Evolutionary conservation across 2,888 invertebrate species (phyloP).

Genomic region (Phymatocera aterrima): DNA sequence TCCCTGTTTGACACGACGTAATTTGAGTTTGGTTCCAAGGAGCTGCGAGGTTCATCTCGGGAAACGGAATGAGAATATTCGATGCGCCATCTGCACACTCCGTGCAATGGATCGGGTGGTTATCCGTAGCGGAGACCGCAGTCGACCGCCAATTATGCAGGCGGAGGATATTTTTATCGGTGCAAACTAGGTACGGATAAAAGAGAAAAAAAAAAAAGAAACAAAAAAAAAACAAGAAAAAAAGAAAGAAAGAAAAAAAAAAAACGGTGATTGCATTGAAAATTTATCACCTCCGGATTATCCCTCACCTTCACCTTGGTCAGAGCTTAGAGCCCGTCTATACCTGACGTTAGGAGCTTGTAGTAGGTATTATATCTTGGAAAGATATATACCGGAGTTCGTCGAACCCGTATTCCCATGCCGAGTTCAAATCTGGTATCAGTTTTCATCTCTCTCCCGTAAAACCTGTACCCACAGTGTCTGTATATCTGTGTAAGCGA

Average conservation of each 20-base stretch:
- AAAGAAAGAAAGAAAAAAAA: no score
- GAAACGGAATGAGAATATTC: no score
- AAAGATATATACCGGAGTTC: constrained; percentile 35
- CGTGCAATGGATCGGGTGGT: no score
- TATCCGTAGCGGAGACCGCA: neutral
- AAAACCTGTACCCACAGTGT: constrained; percentile 35
- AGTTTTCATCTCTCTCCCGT: constrained; percentile 39
- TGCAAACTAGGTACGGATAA: no score
- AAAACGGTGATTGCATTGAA: constrained; percentile 22
- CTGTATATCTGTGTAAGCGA: no score
- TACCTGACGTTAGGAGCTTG: constrained; percentile 39
- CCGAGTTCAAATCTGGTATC: constrained; percentile 39
- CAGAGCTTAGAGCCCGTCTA: constrained; percentile 24
- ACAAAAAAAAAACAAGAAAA: no score
- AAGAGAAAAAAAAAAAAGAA: no score
- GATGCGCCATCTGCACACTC: no score
- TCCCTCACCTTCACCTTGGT: constrained; percentile 29
- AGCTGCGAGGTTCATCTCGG: neutral
- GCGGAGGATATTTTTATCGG: constrained; percentile 36
- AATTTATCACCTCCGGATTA: constrained; percentile 42
- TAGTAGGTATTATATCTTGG: constrained; percentile 34
- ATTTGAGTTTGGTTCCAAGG: neutral
- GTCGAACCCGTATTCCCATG: constrained; percentile 42
- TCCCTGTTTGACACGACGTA: neutral
- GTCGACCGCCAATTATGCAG: constrained; percentile 17